A percentile compares a stretch with the other conserved stretches of the same genome.
Evolutionary conservation across 2,113 vertebrate species (phyloP).

Genomic region (Eudorcas thomsonii): DNA sequence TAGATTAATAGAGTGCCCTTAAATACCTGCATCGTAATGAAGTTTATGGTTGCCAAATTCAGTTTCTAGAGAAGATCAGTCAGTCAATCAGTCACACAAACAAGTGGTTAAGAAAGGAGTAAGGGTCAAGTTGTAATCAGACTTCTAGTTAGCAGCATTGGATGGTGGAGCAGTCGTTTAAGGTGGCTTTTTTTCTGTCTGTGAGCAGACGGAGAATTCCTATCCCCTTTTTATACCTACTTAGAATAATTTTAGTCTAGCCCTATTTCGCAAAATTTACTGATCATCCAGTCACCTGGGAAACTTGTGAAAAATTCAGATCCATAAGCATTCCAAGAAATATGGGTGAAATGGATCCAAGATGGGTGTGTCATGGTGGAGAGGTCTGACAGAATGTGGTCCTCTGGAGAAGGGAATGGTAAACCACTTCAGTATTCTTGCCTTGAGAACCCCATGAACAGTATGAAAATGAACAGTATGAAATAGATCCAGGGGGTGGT

Average conservation of each 20-base stretch:
- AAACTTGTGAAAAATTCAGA: background rate
- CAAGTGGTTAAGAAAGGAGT: background rate
- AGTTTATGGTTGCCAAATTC: background rate
- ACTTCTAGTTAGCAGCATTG: background rate
- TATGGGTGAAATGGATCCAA: background rate
- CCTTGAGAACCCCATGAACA: no score
- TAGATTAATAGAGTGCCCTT: background rate
- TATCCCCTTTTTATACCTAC: background rate
- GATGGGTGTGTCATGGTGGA: no score
- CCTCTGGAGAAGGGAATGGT: no score
- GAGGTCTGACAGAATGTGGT: no score
- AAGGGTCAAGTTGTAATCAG: background rate
- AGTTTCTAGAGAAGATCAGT: background rate
- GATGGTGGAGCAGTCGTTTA: background rate
- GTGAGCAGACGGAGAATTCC: background rate
- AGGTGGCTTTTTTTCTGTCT: background rate
- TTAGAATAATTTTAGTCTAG: conserved; percentile 1
- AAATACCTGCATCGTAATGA: background rate
- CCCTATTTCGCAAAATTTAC: background rate
- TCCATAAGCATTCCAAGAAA: background rate
- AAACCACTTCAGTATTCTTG: no score
- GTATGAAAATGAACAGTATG: background rate
- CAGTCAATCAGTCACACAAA: background rate
- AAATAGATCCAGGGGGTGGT: background rate
- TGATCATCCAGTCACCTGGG: background rate